These are phyloP conservation scores for Drosophila helvetica DNA, from an alignment of 2,888 invertebrate genomes.

Conservation along the genomic window DNA sequence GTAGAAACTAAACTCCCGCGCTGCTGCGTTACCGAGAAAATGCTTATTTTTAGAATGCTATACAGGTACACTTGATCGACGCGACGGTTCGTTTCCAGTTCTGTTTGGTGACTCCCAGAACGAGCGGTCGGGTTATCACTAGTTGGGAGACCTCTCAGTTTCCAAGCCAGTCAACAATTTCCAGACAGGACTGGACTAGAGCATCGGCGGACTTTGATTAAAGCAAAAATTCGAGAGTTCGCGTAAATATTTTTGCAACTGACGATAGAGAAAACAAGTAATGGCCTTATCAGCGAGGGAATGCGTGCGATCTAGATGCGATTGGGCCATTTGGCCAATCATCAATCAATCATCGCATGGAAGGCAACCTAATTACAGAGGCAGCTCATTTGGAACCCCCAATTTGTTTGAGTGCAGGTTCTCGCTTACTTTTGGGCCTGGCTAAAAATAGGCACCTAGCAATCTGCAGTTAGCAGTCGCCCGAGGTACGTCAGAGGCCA, in stretches of 20 bases:
- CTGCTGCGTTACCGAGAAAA: neutral
- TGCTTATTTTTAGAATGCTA: neutral
- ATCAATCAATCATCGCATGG: conserved; percentile 38
- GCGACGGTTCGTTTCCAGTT: neutral
- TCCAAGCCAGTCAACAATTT: conserved; percentile 28
- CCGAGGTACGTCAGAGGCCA: neutral
- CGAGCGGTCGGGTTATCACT: conserved; percentile 2
- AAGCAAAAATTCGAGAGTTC: conserved; percentile 18
- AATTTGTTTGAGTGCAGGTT: conserved; percentile 23
- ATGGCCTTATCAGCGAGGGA: conserved; percentile 27
- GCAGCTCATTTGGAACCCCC: conserved; percentile 33
- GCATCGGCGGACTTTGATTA: conserved; percentile 52
- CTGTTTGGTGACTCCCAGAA: neutral
- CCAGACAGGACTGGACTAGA: conserved; percentile 20
- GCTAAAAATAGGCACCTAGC: conserved; percentile 33
- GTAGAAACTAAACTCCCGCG: neutral
- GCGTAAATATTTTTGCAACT: conserved; percentile 42
- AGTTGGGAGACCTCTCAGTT: conserved; percentile 3
- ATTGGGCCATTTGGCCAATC: conserved; percentile 18
- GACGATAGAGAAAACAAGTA: conserved; percentile 6
- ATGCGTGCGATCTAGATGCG: conserved; percentile 29
- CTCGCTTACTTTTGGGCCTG: conserved; percentile 7
- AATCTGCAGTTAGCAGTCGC: neutral
- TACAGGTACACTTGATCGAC: neutral
- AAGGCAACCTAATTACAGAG: conserved; percentile 36